Evolutionary conservation across 1,140 invertebrate species (phyloP), one percentile per base, ranked within the genome.

Genomic region (Schlechtendalia chinensis): DNA sequence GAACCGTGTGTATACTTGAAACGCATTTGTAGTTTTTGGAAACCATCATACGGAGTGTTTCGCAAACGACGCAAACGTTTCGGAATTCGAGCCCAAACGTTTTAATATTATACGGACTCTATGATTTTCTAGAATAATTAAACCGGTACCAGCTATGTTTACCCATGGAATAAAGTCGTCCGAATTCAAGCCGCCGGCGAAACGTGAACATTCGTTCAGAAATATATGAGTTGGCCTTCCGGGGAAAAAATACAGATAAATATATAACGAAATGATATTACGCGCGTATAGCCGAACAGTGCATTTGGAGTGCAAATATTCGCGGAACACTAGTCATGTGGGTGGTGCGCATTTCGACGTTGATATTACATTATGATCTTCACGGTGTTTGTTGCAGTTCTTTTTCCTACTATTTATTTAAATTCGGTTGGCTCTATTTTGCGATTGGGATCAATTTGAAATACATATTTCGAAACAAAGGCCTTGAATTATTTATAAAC

Each of bases 401-500:
- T 63, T 79, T 45, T 59, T 39, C 24, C 32, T 58, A 16, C n/a
- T 77, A 29, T 47, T 29, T 61, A 77, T 79, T 79, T 22, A 79
- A 79, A 79, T 79, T 79, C 4, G 1, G 58, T 24, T n/a, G 75
- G 39, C 29, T 58, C 74, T 45, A 22, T 77, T 16, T 45, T 22
- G 32, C 56, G 32, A 79, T 79, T 14, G 39, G 12, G 32, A 61
- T 50, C 56, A 45, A 61, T 79, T 79, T n/a, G 39, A 63, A 61
- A 63, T 50, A 79, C 75, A 79, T 47, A 79, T 50, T 79, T 50
- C 19, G 56, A 27, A 45, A 79, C 75, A 63, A 79, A 79, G 22
- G n/a, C 56, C 17, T 17, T 79, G 75, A 61, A 79, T 79, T 63
- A 79, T 79, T 79, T 79, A 79, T 79, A 24, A 63, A 79, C 32